Base-by-base conservation (phyloP, 2,797 vertebrate genomes). In the Oreochromis mossambicus region DNA sequence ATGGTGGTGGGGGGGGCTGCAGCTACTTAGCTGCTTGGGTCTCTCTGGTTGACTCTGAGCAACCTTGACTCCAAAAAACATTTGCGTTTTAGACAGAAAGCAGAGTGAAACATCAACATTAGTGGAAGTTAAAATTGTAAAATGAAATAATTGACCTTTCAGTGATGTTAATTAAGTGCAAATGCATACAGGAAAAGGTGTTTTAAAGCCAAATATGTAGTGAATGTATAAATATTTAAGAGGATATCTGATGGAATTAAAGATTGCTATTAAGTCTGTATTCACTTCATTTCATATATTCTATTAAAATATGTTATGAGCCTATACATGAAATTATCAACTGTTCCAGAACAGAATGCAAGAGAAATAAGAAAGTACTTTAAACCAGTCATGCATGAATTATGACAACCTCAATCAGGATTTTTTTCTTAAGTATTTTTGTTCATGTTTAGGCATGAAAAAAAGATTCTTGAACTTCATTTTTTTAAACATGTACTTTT, bases 41-140 rank as follows among this genome's bases (percentile, higher is more conserved):
- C 88, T 86, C 84, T 85, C 46, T 56, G 38, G 21, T 34, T 68
- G 46, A 86, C 79, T 80, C 10, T 13, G 50, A 41, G 5, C 66
- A 32, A 85, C 82, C 82, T 89, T 88, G 52, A 58, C 11, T 84
- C 26, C 63, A 87, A 82, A 82, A 12, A 80, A 83, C 81, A 3
- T 58, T 32, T 13, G 21, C 32, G 36, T 82, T 83, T 77, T 32
- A 19, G 43, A 19, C 24, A 48, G 68, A n/a, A 50, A 50, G 26
- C 24, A 73, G 6, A 29, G 24, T 1, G 6, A 48, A 48, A 12
- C 15, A 19, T 48, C 15, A 29, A 29, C 54, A 46, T 78, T 52
- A 43, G 77, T 9, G 14, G 41, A 24, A 24, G 14, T 41, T 55
- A 15, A 0, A 26, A 43, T 55, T n/a, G 56, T 12, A 34, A 34